phyloP scores from a whole-genome alignment of 2,888 invertebrate genomes.

The Suillia variegata region DNA sequence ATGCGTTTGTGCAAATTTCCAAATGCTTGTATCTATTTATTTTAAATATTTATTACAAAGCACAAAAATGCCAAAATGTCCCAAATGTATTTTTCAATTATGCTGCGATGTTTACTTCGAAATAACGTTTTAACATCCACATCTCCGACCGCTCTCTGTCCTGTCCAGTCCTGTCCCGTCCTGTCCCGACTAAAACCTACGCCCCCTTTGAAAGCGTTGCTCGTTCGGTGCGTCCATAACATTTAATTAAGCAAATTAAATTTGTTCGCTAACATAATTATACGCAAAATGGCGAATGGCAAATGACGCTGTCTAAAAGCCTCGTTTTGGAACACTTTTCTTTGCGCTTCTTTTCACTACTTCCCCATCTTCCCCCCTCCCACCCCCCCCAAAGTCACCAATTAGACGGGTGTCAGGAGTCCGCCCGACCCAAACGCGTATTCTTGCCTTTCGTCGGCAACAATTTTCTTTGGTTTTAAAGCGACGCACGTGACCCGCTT shows the following conservation, averaged over 20 bases:
- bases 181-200: too few species aligned
- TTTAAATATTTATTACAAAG: not conserved
- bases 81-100: slow-evolving; percentile 24
- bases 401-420: too few species aligned
- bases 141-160: too few species aligned
- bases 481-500: slow-evolving; percentile 18
- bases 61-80: slow-evolving; percentile 8
- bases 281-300: too few species aligned
- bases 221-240: too few species aligned
- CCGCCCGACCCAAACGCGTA: too few species aligned
- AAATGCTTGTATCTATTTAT: not conserved
- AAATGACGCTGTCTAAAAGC: slow-evolving; percentile 19
- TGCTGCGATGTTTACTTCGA: not conserved
- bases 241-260: slow-evolving; percentile 40
- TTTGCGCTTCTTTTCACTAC: slow-evolving; percentile 1
- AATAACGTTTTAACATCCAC: not conserved
- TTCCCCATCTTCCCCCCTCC: too few species aligned
- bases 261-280: slow-evolving; percentile 26
- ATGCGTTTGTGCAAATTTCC: too few species aligned
- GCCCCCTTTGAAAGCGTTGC: too few species aligned
- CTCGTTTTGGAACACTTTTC: not conserved
- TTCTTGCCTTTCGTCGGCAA: slow-evolving; percentile 5
- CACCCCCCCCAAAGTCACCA: too few species aligned
- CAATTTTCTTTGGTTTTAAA: not conserved
- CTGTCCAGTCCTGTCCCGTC: too few species aligned